Base-by-base conservation (phyloP, 2,888 invertebrate species). In the Mythimna vitellina region DNA sequence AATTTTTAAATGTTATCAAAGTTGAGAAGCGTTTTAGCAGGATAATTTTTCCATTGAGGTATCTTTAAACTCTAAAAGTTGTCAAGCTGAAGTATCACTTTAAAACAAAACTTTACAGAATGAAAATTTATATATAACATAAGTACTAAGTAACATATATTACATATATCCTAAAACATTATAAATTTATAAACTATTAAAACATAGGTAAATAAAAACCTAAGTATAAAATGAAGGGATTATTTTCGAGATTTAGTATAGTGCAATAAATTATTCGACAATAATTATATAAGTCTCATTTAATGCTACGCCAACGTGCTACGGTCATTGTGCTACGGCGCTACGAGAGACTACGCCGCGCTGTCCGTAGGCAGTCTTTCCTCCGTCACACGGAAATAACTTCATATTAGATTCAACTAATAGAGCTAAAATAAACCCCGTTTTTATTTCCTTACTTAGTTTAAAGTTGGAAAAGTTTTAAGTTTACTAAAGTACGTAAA, bases 361-460 rank as follows among this genome's bases (percentile, higher is more conserved):
- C 65, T 65, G 65, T 17, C 29, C 66, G 75, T 65, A 74, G 67
- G 35, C 49, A 38, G 53, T 67, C 61, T 62, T 42, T 49, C 69
- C 57, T 69, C 46, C 35, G n/a, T 22, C 17, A n/a, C n/a, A 63
- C 42, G 53, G 42, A 62, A 53, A 65, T 62, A 35, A 56, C 22
- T 74, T 25, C 42, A 9, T 29, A 63, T 51, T 29, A 46, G 14
- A 46, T 46, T 4, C 53, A 61, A 29, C 17, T 49, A 38, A 14
- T 14, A 20, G 22, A n/a, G n/a, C 46, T 53, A 12, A 46, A 74
- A 49, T 25, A 14, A 57, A 54, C 51, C 22, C 38, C 1, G 14
- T 7, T 1, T 62, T 38, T 56, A 20, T 62, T 42, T 51, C 8
- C 53, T 14, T 9, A 10, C 29, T 61, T 14, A 38, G 46, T 65